These are phyloP conservation scores for Diarsia rubi DNA, from an alignment of 2,888 invertebrate species.

Conservation along the genomic window DNA sequence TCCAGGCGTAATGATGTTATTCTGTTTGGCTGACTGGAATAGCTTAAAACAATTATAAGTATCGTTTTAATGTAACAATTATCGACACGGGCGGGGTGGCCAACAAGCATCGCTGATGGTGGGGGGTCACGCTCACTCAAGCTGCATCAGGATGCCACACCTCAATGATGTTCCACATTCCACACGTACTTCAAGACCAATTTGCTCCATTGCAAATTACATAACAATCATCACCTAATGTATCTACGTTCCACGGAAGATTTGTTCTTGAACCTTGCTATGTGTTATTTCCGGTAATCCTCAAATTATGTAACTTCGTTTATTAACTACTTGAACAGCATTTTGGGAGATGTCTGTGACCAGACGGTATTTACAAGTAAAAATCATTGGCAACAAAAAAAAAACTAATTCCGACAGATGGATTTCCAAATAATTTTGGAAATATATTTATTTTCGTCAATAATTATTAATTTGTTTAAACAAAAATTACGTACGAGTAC, in stretches of 20 bases:
- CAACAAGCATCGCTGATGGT: not conserved
- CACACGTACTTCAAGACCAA: constrained; percentile 23
- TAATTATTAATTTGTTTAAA: too few species aligned
- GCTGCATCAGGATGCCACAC: constrained; percentile 14
- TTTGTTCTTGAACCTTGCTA: not conserved
- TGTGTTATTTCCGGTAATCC: not conserved
- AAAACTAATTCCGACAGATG: too few species aligned
- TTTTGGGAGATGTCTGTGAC: not conserved
- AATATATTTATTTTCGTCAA: too few species aligned
- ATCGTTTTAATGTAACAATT: constrained; percentile 14
- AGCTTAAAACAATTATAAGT: not conserved
- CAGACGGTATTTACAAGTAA: not conserved
- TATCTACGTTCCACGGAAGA: not conserved
- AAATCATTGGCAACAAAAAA: not conserved
- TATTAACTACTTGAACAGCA: not conserved
- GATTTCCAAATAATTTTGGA: too few species aligned
- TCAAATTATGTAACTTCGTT: not conserved
- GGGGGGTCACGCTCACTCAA: constrained; percentile 28
- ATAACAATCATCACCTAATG: not conserved
- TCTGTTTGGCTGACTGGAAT: not conserved
- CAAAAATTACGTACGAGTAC: too few species aligned
- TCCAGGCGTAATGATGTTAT: too few species aligned
- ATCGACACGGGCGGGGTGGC: constrained; percentile 1
- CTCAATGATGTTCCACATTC: constrained; percentile 10
- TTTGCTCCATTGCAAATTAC: constrained; percentile 30